Base-by-base conservation (phyloP, 2,113 vertebrate species). In the Nettapus auritus region DNA sequence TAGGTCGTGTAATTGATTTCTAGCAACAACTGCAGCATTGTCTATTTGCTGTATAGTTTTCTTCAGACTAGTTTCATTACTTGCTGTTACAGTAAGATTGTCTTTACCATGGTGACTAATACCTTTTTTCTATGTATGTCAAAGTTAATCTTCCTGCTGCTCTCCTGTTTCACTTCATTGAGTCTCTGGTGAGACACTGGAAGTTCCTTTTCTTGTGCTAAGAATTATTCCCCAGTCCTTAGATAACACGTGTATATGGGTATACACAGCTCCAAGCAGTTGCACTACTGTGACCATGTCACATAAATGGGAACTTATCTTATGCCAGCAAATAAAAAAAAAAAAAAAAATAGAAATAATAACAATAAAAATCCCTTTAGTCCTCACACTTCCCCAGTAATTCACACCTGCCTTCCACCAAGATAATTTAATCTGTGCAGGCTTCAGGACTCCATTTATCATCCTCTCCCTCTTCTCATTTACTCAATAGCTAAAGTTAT, bases 371-470 rank as follows among this genome's bases (percentile, higher is more conserved):
- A 90, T 68, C 69, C 77, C 56, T 63, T 90, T 78, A 90, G 86
- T 55, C 64, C 76, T 53, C 79, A 66, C 34, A 14, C 73, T 86
- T 93, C 29, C 16, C 69, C 38, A 48, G 56, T 82, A 95, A 90
- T 94, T 95, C 94, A 92, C 90, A 94, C 89, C 89, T 96, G 78
- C 66, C 69, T 94, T 86, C 55, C 44, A 88, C 69, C 31, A 66
- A 50, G 77, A 69, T 86, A 93, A 89, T 57, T 95, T 88, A 86
- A 96, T 88, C 93, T 93, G 62, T 78, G 66, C 73, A 71, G 64
- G 82, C 56, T 93, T 95, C 73, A 71, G 46, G 64, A 57, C 68
- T 88, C 71, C 28, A 55, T 88, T 83, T 93, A 81, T 93, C 88
- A 90, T 71, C 34, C 34, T 64, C 76, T 79, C 46, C 50, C 55